phyloP scores from a whole-genome alignment of 1,140 invertebrate species.

The Melipona quadrifasciata region DNA sequence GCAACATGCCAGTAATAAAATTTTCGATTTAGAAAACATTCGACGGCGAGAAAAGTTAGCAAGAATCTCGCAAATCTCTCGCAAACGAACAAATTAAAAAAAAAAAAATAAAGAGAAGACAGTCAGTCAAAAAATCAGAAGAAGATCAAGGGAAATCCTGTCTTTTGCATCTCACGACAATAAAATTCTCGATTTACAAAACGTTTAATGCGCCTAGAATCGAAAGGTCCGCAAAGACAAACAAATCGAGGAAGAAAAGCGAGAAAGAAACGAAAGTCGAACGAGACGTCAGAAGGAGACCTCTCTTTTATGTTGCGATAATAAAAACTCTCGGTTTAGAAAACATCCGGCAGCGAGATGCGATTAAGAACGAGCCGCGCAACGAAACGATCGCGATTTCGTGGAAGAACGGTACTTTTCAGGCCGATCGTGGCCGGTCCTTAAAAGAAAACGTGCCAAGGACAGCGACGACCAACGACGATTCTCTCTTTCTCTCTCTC shows the following conservation, averaged over 20 bases:
- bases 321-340: not conserved
- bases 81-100: too few relatives aligned
- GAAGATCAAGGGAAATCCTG: too few relatives aligned
- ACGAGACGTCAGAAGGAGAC: not conserved
- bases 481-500: not conserved
- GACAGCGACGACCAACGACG: slow-evolving; percentile 48
- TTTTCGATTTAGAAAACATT: not conserved
- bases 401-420: slow-evolving; percentile 61
- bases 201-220: too few relatives aligned
- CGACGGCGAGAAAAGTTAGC: not conserved
- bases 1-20: not conserved
- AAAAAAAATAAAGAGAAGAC: too few relatives aligned
- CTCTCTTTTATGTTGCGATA: not conserved
- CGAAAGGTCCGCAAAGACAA: too few relatives aligned
- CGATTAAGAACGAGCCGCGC: not conserved
- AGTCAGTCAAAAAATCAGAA: too few relatives aligned
- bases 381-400: slow-evolving; percentile 49
- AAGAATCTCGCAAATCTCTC: too few relatives aligned
- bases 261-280: not conserved
- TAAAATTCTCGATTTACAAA: too few relatives aligned
- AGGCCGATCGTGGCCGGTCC: slow-evolving; percentile 53
- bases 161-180: too few relatives aligned
- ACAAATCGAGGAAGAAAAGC: not conserved
- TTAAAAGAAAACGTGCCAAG: slow-evolving; percentile 69
- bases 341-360: not conserved